Evolutionary conservation across 92 coral and sea anemone species (phyloP).

Genomic region (Zoanthus sociatus): DNA sequence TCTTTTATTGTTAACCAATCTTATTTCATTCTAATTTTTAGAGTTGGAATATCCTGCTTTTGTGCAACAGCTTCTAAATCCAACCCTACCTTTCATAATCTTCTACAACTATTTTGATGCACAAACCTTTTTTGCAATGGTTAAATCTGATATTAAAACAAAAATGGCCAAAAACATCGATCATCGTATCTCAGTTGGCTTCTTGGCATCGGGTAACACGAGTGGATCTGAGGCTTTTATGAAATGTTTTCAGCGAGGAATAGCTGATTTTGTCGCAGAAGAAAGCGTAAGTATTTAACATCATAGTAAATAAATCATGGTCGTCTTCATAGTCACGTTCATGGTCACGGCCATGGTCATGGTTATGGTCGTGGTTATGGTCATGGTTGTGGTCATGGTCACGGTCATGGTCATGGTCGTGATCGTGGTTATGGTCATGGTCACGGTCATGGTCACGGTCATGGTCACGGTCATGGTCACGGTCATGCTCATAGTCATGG

Average conservation of each 20-base stretch:
- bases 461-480: no score
- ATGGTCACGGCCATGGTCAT: neutral
- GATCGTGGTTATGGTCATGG: no score
- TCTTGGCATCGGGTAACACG: slow-evolving; percentile 24
- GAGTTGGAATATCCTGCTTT: slow-evolving; percentile 10
- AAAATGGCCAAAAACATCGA: slow-evolving; percentile 30
- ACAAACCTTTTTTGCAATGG: neutral
- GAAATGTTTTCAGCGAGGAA: slow-evolving; percentile 36
- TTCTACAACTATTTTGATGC: slow-evolving; percentile 28
- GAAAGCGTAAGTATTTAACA: neutral
- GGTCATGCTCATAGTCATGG: no score
- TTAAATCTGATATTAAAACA: neutral
- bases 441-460: no score
- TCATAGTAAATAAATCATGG: neutral
- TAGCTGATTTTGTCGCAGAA: neutral
- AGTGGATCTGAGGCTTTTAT: slow-evolving; percentile 5
- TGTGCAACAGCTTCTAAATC: neutral
- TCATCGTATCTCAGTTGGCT: slow-evolving; percentile 18
- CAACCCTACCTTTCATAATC: slow-evolving; percentile 16
- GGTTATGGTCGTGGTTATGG: neutral
- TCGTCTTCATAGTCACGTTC: neutral
- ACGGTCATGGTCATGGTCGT: no score
- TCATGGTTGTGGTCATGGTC: neutral
- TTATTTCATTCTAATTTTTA: neutral
- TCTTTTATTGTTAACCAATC: neutral